phyloP scores from a whole-genome alignment of 1,140 invertebrate genomes.

The Amyelois transitella region DNA sequence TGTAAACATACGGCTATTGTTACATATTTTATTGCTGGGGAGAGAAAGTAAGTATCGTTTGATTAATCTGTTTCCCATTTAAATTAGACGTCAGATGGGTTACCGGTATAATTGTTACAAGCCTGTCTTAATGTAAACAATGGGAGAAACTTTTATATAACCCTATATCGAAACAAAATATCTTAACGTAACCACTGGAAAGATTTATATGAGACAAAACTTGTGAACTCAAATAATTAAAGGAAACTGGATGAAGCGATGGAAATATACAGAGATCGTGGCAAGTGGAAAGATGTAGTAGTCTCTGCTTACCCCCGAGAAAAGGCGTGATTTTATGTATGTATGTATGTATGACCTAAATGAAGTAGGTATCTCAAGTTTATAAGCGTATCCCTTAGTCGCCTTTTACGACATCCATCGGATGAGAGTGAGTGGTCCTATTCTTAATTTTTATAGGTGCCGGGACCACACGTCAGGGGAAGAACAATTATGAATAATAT shows the following conservation, averaged over 20 bases:
- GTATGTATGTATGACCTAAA: no score
- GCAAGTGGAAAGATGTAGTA: no score
- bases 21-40: conserved; percentile 49
- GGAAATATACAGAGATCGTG: no score
- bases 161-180: neutral
- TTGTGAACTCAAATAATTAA: neutral
- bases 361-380: no score
- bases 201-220: neutral
- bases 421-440: no score
- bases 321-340: no score
- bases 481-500: neutral
- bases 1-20: conserved; percentile 57
- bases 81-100: conserved; percentile 55
- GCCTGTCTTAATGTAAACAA: conserved; percentile 42
- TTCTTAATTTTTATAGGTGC: neutral
- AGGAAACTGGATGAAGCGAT: no score
- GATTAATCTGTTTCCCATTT: conserved; percentile 59
- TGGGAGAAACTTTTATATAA: conserved; percentile 8
- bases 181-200: neutral
- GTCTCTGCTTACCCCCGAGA: no score
- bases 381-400: no score
- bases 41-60: conserved; percentile 57
- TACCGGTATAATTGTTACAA: conserved; percentile 49
- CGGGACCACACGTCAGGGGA: neutral
- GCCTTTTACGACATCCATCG: no score